These are phyloP conservation scores for Drosophila subquinaria DNA, from an alignment of 2,888 invertebrate species.

Conservation along the genomic window DNA sequence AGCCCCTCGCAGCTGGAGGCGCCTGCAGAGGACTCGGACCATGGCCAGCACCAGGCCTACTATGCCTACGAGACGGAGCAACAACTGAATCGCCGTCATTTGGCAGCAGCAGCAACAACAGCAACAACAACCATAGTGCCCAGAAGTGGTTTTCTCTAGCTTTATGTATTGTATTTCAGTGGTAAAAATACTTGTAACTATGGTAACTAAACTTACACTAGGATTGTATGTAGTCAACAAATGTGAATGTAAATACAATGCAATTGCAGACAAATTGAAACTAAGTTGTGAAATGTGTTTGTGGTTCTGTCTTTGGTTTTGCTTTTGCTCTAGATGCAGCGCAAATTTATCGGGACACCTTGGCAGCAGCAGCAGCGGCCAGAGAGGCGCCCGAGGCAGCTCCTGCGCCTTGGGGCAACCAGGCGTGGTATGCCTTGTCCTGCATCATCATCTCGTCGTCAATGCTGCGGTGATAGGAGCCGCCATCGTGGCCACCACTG, in stretches of 20 bases:
- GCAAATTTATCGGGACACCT: constrained; percentile 58
- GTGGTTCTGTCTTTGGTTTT: constrained; percentile 74
- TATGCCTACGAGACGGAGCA: constrained; percentile 60
- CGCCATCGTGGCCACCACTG: constrained; percentile 87
- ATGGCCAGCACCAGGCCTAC: constrained; percentile 48
- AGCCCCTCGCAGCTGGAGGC: constrained; percentile 36
- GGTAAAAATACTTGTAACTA: constrained; percentile 52
- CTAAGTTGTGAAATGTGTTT: constrained; percentile 46
- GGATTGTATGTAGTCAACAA: constrained; percentile 46
- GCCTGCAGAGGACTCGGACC: constrained; percentile 38
- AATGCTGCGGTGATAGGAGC: constrained; percentile 87
- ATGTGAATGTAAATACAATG: constrained; percentile 78
- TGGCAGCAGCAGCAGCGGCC: constrained; percentile 29
- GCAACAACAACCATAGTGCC: constrained; percentile 11
- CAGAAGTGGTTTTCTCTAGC: constrained; percentile 65
- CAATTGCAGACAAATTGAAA: constrained; percentile 68
- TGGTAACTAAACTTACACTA: constrained; percentile 55
- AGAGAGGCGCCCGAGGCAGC: constrained; percentile 12
- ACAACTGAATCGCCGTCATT: constrained; percentile 41
- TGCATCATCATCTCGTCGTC: constrained; percentile 88
- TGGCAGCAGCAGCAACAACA: constrained; percentile 6
- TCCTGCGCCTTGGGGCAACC: constrained; percentile 81
- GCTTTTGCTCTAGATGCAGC: constrained; percentile 13
- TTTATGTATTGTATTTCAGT: constrained; percentile 60
- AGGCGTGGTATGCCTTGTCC: constrained; percentile 88